Base-by-base conservation (phyloP, 2,113 vertebrate species). In the Brachirus orientalis region DNA sequence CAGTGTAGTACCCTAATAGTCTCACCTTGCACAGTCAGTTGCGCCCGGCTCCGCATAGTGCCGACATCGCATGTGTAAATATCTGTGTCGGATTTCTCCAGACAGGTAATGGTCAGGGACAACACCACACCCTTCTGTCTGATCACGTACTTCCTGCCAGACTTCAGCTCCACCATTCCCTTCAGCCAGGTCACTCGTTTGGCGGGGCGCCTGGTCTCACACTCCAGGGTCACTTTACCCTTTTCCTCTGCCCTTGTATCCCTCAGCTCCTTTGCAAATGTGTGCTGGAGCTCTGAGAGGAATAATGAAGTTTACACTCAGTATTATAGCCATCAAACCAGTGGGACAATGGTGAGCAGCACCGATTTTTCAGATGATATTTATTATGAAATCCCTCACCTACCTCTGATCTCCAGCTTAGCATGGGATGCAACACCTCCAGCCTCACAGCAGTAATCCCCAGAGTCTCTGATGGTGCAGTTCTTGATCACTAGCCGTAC, bases 1-100 rank as follows among this genome's bases (percentile, higher is more conserved):
- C 40, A 43, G 10, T 10, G 10, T 4, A 13, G 40, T 14, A 43
- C 4, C 14, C 11, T 12, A 40, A 43, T 16, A 3, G 0, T 1
- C 91, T 63, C 89, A 99, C 97, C 95, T 80, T 93, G 92, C 10
- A 99, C 95, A 0, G 90, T 91, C 1, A 99, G 93, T 71, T 91
- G 92, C 14, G 95, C 96, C 57, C 92, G 94, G 51, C 87, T 94
- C 83, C 93, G 94, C 67, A 94, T 92, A 2, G 95, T 95, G 2
- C 94, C 94, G 0, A 97, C 95, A 47, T 97, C 95, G 2, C 97
- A 99, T 0, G 70, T 94, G 63, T 99, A 99, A 22, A 90, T 80
- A 69, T 96, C 96, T 0, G 91, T 89, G 84, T 99, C 97, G 0
- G 52, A 89, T 65, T 92, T 94, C 74, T 95, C 94, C 82, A 98